Percentiles rank a stretch among this genome's conserved stretches.
These are phyloP conservation scores for Crotalus tigris DNA, from an alignment of 2,113 vertebrate genomes.

Conservation along the genomic window DNA sequence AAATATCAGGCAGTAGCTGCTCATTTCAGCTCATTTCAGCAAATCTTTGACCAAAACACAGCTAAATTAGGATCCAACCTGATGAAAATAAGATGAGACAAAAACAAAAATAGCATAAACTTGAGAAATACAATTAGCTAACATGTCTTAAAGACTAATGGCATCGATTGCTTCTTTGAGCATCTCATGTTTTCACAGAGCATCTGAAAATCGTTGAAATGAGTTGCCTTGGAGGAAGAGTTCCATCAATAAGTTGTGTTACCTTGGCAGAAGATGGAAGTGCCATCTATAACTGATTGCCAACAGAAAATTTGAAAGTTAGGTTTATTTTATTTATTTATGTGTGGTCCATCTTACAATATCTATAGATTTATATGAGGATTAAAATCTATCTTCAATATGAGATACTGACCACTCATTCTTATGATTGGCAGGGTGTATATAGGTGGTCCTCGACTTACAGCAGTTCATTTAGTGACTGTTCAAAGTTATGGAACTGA, in stretches of 20 bases:
- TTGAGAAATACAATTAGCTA: neutral
- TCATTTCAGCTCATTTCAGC: neutral
- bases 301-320: neutral
- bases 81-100: neutral
- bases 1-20: neutral
- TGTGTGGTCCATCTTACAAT: neutral
- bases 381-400: neutral
- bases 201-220: neutral
- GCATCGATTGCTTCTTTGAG: neutral
- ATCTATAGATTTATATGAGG: neutral
- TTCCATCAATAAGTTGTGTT: neutral
- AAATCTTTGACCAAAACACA: neutral
- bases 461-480: neutral
- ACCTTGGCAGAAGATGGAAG: neutral
- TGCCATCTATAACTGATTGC: neutral
- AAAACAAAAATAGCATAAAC: neutral
- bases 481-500: neutral
- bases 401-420: neutral
- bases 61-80: neutral
- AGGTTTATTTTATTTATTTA: neutral
- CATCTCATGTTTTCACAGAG: neutral
- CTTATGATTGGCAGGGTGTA: neutral
- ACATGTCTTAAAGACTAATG: neutral
- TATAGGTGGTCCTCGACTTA: neutral
- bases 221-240: neutral